Conservation (phyloP, 2,797 vertebrate genomes). For the Atherinosoma microstoma region DNA sequence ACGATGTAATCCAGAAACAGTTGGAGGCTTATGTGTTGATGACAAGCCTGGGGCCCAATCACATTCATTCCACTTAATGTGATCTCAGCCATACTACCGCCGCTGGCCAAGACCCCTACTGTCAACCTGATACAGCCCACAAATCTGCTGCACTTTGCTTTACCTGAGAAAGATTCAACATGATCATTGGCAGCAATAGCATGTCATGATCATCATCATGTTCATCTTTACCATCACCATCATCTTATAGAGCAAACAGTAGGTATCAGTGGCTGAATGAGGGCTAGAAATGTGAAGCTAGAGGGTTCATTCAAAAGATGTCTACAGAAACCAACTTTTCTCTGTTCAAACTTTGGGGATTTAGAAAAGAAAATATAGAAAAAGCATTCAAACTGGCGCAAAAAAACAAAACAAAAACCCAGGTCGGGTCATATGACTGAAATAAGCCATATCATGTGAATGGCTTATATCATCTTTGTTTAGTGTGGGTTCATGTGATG, state of each 20-base stretch:
- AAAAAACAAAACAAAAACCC: no score
- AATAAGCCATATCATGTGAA: no score
- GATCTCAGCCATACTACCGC: constrained; percentile 69
- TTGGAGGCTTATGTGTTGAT: constrained; percentile 62
- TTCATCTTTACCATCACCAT: constrained; percentile 58
- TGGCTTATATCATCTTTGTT: no score
- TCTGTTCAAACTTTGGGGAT: constrained; percentile 16
- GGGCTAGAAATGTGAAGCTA: constrained; percentile 48
- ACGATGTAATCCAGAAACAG: constrained; percentile 76
- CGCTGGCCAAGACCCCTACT: constrained; percentile 59
- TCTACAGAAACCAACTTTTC: constrained; percentile 15
- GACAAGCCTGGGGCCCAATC: constrained; percentile 66
- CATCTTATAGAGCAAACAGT: constrained; percentile 46
- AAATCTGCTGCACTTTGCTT: constrained; percentile 31
- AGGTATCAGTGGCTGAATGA: constrained; percentile 38
- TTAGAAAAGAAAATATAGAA: constrained; percentile 4
- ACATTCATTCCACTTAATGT: constrained; percentile 80
- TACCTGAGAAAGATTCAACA: constrained; percentile 49
- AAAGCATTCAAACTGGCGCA: neutral
- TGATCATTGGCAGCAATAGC: constrained; percentile 51
- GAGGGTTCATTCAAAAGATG: constrained; percentile 33
- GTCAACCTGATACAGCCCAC: constrained; percentile 60
- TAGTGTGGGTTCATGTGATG: no score
- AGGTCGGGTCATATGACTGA: no score
- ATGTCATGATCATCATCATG: constrained; percentile 57